These are phyloP conservation scores for Deilephila porcellus DNA, from an alignment of 2,888 invertebrate species.

Conservation along the genomic window DNA sequence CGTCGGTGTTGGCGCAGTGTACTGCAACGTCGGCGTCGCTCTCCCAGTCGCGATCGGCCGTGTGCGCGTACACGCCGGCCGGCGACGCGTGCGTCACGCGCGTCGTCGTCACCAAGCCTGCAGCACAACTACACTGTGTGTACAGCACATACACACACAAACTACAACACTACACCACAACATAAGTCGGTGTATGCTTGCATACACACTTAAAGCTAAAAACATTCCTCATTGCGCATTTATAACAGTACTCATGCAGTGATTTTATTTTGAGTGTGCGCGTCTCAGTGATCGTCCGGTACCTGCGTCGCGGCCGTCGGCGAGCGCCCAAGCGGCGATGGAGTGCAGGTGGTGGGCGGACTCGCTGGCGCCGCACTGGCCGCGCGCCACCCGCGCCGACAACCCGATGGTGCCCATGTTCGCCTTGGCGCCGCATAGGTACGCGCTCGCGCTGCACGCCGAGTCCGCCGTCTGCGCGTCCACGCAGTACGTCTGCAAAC, in stretches of 20 bases:
- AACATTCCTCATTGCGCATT: too few relatives aligned
- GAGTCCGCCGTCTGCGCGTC: slow-evolving; percentile 89
- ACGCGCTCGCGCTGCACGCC: slow-evolving; percentile 89
- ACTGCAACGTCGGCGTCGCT: slow-evolving; percentile 83
- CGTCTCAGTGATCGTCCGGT: slow-evolving; percentile 7
- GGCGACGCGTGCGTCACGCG: slow-evolving; percentile 92
- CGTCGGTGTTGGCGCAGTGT: slow-evolving; percentile 55
- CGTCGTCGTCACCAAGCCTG: slow-evolving; percentile 90
- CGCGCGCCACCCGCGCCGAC: slow-evolving; percentile 83
- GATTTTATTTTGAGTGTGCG: neutral
- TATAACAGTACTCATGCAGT: too few relatives aligned
- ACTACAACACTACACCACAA: too few relatives aligned
- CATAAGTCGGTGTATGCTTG: too few relatives aligned
- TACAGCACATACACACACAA: neutral
- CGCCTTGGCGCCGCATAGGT: slow-evolving; percentile 87
- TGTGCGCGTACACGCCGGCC: slow-evolving; percentile 88
- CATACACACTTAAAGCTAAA: too few relatives aligned
- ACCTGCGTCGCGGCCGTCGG: slow-evolving; percentile 70
- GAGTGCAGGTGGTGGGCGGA: slow-evolving; percentile 83
- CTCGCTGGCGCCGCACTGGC: slow-evolving; percentile 84
- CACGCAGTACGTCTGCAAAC: slow-evolving; percentile 82
- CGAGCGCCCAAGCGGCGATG: slow-evolving; percentile 87
- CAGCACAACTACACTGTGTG: neutral
- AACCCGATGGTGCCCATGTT: slow-evolving; percentile 88
- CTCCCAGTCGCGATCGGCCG: slow-evolving; percentile 90